Evolutionary conservation across 2,888 invertebrate genomes (phyloP).

Genomic region (Celastrina argiolus): DNA sequence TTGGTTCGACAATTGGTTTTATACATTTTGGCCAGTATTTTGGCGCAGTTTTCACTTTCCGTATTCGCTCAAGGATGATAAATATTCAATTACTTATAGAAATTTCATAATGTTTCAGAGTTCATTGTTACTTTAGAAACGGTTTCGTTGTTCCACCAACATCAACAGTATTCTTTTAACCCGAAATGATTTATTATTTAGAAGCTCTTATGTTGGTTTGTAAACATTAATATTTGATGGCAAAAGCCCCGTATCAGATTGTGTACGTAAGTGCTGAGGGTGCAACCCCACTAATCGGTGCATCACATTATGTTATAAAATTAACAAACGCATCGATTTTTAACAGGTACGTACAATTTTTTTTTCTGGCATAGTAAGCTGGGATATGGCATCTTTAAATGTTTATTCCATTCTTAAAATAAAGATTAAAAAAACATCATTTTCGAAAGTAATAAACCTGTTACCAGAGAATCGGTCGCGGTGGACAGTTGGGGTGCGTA

Average conservation of each 20-base stretch:
- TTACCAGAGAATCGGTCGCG: not conserved
- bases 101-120: not conserved
- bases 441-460: too few species aligned
- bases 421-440: too few species aligned
- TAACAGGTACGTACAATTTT: too few species aligned
- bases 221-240: not conserved
- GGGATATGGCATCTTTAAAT: not conserved
- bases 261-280: not conserved
- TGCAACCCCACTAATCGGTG: not conserved
- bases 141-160: not conserved
- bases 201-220: not conserved
- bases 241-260: not conserved
- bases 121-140: not conserved
- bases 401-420: not conserved
- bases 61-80: not conserved
- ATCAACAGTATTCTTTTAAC: not conserved
- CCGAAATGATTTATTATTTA: not conserved
- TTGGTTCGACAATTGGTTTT: not conserved
- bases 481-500: constrained; percentile 7
- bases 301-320: not conserved
- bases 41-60: not conserved
- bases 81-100: not conserved
- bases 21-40: not conserved
- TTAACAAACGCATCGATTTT: not conserved
- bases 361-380: not conserved